These are phyloP conservation scores for Pterobdella sp. DNA, from an alignment of 2,888 invertebrate genomes.

Conservation along the genomic window DNA sequence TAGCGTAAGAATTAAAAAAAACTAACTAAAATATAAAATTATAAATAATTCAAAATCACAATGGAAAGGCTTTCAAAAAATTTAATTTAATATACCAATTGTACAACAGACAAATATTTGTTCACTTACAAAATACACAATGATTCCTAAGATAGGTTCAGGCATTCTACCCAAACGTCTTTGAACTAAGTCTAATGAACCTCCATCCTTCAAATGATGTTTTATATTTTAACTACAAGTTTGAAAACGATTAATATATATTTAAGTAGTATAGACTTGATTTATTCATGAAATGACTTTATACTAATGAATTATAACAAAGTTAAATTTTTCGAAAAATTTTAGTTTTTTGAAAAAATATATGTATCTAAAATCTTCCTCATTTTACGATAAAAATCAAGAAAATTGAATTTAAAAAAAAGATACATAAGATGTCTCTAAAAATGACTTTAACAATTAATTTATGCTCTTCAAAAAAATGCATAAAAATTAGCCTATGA, in stretches of 20 bases:
- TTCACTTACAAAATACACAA: slow-evolving; percentile 60
- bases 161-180: slow-evolving; percentile 94
- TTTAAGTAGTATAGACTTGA: too few species aligned
- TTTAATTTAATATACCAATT: not conserved
- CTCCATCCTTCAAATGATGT: slow-evolving; percentile 80
- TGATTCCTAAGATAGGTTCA: slow-evolving; percentile 80
- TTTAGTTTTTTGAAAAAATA: too few species aligned
- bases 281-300: too few species aligned
- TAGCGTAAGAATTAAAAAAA: not conserved
- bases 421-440: too few species aligned
- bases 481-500: not conserved
- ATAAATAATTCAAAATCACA: not conserved
- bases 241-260: too few species aligned
- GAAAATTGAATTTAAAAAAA: too few species aligned
- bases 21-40: not conserved
- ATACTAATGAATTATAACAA: too few species aligned
- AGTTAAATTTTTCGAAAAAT: too few species aligned
- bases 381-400: too few species aligned
- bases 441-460: too few species aligned
- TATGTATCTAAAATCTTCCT: too few species aligned
- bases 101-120: not conserved
- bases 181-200: slow-evolving; percentile 89
- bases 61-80: not conserved
- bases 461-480: not conserved
- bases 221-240: too few species aligned